phyloP scores from a whole-genome alignment of 2,113 vertebrate species.

The Microcebus lehilahytsara region DNA sequence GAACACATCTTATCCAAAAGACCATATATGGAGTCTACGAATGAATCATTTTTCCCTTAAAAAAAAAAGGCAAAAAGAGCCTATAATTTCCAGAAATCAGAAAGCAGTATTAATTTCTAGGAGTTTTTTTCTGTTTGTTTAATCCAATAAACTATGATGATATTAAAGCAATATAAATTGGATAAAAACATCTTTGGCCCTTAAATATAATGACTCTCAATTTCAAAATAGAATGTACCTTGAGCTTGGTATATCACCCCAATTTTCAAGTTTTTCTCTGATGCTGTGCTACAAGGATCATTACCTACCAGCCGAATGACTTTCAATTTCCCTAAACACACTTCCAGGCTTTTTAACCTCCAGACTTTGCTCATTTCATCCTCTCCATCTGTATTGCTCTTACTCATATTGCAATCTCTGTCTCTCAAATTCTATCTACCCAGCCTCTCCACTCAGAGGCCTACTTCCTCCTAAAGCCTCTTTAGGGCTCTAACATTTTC shows the following conservation, averaged over 20 bases:
- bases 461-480: neutral
- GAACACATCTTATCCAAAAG: conserved; percentile 60
- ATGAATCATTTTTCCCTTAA: neutral
- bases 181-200: neutral
- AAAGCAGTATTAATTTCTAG: neutral
- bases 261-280: neutral
- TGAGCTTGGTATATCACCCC: neutral
- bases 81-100: neutral
- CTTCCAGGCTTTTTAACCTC: neutral
- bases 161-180: conserved; percentile 21
- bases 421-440: neutral
- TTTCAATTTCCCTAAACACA: neutral
- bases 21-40: neutral
- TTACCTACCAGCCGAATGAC: neutral
- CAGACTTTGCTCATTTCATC: neutral
- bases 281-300: neutral
- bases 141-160: neutral
- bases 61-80: neutral
- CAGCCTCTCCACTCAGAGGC: neutral
- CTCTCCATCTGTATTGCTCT: neutral
- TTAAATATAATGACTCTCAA: neutral
- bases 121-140: neutral
- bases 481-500: neutral
- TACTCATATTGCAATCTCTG: neutral
- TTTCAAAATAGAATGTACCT: conserved; percentile 2